Evolutionary conservation across 2,888 invertebrate species (phyloP).

Genomic region (Portevinia maculata): DNA sequence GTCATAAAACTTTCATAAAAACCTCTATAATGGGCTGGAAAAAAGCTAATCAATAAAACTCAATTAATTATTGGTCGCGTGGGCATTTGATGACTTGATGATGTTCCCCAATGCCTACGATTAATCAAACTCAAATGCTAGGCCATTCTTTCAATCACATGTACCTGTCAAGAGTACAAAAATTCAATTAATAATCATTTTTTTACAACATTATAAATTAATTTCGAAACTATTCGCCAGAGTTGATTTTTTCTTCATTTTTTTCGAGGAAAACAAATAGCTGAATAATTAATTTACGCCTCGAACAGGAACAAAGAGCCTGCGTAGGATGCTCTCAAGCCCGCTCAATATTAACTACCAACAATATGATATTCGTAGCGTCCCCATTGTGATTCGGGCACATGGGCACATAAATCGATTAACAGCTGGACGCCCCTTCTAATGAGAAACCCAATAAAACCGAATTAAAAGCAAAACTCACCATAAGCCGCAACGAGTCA

Average conservation of each 20-base stretch:
- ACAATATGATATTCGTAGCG: slow-evolving; percentile 20
- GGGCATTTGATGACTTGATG: slow-evolving; percentile 66
- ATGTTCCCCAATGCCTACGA: slow-evolving; percentile 52
- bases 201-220: slow-evolving; percentile 64
- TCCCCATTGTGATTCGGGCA: slow-evolving; percentile 6
- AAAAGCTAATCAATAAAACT: slow-evolving; percentile 55
- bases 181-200: slow-evolving; percentile 68
- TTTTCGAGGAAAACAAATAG: slow-evolving; percentile 36
- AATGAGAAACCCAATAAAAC: slow-evolving; percentile 59
- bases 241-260: neutral
- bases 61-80: slow-evolving; percentile 64
- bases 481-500: neutral
- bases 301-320: slow-evolving; percentile 19
- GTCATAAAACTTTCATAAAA: slow-evolving; percentile 53
- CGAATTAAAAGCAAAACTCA: slow-evolving; percentile 47
- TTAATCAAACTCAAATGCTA: slow-evolving; percentile 51
- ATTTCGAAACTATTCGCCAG: slow-evolving; percentile 46
- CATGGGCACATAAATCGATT: slow-evolving; percentile 55
- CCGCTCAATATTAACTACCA: slow-evolving; percentile 21
- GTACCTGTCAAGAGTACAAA: slow-evolving; percentile 66
- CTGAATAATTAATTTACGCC: slow-evolving; percentile 64
- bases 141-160: slow-evolving; percentile 43
- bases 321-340: slow-evolving; percentile 56
- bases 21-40: slow-evolving; percentile 20
- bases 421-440: slow-evolving; percentile 67